phyloP scores from a whole-genome alignment of 2,113 vertebrate genomes.

The Caretta caretta region DNA sequence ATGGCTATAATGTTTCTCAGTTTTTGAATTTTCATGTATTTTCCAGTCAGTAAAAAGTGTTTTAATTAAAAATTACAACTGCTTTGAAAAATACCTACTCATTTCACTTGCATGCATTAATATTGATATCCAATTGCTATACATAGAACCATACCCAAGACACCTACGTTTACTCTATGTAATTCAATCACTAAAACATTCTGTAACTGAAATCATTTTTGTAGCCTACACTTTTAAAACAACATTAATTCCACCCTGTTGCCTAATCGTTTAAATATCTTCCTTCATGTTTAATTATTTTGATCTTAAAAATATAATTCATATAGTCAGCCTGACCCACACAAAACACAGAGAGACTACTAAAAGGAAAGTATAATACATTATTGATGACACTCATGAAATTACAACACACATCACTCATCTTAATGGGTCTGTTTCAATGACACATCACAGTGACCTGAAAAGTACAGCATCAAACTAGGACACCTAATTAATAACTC shows the following conservation, averaged over 20 bases:
- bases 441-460: conserved; percentile 64
- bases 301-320: conserved; percentile 64
- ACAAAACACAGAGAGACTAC: conserved; percentile 54
- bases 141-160: not conserved
- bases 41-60: conserved; percentile 28
- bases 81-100: not conserved
- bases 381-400: conserved; percentile 79
- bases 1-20: not conserved
- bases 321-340: conserved; percentile 43
- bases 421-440: conserved; percentile 72
- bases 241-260: conserved; percentile 58
- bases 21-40: conserved; percentile 26
- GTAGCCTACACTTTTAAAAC: conserved; percentile 60
- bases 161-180: conserved; percentile 28
- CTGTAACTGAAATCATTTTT: conserved; percentile 69
- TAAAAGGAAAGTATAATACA: conserved; percentile 66
- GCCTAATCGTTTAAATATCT: conserved; percentile 62
- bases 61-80: conserved; percentile 38
- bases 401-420: conserved; percentile 77
- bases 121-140: conserved; percentile 1
- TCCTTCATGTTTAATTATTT: conserved; percentile 69
- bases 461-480: conserved; percentile 43
- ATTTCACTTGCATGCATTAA: not conserved
- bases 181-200: conserved; percentile 72
- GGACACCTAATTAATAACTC: conserved; percentile 72